Base-by-base conservation (phyloP, 2,888 invertebrate genomes). In the Gymnocheta viridis region DNA sequence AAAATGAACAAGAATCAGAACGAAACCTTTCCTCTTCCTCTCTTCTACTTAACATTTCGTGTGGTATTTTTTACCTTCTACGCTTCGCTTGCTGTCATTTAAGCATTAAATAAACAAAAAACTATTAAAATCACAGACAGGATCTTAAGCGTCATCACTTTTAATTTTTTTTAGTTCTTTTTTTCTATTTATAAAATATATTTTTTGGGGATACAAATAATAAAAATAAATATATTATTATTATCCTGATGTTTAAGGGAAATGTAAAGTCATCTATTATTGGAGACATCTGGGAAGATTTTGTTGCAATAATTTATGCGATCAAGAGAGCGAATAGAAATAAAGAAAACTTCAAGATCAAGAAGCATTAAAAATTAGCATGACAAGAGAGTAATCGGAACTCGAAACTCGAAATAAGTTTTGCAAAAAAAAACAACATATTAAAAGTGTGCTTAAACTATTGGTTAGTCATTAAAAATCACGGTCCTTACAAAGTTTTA, bases 41-140 rank as follows among this genome's bases (percentile, higher is more conserved):
- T 41, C 14, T 27, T 12, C 17, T 67, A 35, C 17, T 29, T 22
- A 32, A 4, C 24, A 22, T 14, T 41, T 27, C 17, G 4, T 22
- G 32, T 24, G 9, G 14, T 29, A n/a, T 64, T n/a, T 9, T 56
- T 29, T 17, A 24, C 4, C 0, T 17, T 29, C 4, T 56, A 9
- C 17, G 24, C 14, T n/a, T 22, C 19, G 2, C 1, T 17, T 32
- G 2, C n/a, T 24, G 6, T 7, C n/a, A 17, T 17, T n/a, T 17
- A 44, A 32, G 17, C 10, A 32, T 47, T 47, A 47, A 38, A 51
- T n/a, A 38, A 27, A 24, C 29, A 35, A 60, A 22, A 19, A 67
- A 49, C 76, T 56, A 78, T 60, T 38, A 51, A 49, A 66, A 73
- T 73, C 58, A 51, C 58, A 67, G 67, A 73, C 51, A 32, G 58